A percentile compares a stretch with the other conserved stretches of the same genome.
Conservation (phyloP, 64 coral and sea anemone genomes). For the Stylophora pistillata region DNA sequence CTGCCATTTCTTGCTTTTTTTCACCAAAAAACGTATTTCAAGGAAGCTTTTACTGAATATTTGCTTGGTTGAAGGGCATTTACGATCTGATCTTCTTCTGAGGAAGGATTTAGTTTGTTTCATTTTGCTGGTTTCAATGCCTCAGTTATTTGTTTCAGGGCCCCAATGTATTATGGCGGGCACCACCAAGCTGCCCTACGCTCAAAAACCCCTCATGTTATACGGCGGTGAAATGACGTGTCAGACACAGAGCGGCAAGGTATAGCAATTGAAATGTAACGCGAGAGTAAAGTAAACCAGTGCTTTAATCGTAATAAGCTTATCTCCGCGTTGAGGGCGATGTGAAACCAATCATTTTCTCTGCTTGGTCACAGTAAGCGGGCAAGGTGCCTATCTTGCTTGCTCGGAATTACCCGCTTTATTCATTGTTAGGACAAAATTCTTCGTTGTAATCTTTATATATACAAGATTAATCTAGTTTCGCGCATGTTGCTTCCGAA, state of each 20-base stretch:
- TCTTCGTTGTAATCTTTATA: too few species aligned
- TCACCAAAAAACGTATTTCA: too few species aligned
- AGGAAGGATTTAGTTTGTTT: not conserved
- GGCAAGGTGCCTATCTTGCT: not conserved
- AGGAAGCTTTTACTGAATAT: too few species aligned
- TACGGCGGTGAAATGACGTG: conserved; percentile 94
- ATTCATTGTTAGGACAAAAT: too few species aligned
- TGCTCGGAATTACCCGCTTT: not conserved
- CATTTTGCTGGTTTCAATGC: not conserved
- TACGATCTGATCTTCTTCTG: not conserved
- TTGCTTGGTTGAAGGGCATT: too few species aligned
- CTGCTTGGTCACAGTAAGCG: too few species aligned
- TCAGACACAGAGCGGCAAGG: conserved; percentile 99
- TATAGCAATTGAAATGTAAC: not conserved
- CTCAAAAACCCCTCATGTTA: conserved; percentile 90
- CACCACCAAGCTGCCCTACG: conserved; percentile 92
- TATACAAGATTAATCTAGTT: too few species aligned
- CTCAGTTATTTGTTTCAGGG: conserved; percentile 33
- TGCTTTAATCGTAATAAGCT: not conserved
- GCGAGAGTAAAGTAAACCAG: too few species aligned
- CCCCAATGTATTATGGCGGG: conserved; percentile 88
- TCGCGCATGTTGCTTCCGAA: too few species aligned
- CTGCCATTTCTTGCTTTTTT: too few species aligned
- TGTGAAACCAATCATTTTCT: too few species aligned
- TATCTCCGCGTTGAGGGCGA: too few species aligned